A percentile compares a stretch with the other conserved stretches of the same genome.
phyloP scores from a whole-genome alignment of 1,140 invertebrate genomes.

The Tetragnatha versicolor region DNA sequence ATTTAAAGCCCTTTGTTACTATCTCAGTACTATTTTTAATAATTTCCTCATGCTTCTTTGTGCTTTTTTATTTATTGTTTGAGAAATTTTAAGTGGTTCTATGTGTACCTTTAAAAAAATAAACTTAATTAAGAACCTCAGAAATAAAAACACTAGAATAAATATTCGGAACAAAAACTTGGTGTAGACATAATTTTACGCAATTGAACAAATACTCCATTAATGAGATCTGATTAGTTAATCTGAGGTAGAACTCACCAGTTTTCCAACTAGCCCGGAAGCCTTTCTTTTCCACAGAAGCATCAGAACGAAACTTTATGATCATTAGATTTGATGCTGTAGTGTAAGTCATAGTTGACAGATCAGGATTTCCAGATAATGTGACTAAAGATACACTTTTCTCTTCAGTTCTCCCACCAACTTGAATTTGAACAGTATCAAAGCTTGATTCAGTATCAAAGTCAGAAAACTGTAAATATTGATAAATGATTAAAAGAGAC shows the following conservation, averaged over 20 bases:
- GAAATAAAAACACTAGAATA: neutral
- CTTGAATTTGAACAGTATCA: conserved; percentile 93
- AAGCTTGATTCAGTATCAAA: conserved; percentile 97
- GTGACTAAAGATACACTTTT: conserved; percentile 90
- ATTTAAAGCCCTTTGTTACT: no score
- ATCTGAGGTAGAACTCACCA: conserved; percentile 66
- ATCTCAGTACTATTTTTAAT: no score
- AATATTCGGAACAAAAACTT: neutral
- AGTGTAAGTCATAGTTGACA: conserved; percentile 83
- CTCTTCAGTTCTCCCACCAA: conserved; percentile 93
- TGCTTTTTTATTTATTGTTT: neutral
- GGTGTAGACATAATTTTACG: neutral
- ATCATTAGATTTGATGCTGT: conserved; percentile 98
- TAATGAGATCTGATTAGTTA: neutral
- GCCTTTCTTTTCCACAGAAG: conserved; percentile 90
- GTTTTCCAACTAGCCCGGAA: conserved; percentile 71
- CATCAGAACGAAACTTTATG: conserved; percentile 93
- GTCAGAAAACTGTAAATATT: conserved; percentile 81
- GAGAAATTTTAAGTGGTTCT: neutral
- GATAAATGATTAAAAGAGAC: neutral
- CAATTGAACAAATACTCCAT: neutral
- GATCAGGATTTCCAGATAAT: conserved; percentile 81
- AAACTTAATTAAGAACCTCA: neutral
- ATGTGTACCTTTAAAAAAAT: neutral
- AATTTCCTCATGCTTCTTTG: no score